Evolutionary conservation across 92 coral and sea anemone species (phyloP).

Genomic region (Siderastrea siderea): DNA sequence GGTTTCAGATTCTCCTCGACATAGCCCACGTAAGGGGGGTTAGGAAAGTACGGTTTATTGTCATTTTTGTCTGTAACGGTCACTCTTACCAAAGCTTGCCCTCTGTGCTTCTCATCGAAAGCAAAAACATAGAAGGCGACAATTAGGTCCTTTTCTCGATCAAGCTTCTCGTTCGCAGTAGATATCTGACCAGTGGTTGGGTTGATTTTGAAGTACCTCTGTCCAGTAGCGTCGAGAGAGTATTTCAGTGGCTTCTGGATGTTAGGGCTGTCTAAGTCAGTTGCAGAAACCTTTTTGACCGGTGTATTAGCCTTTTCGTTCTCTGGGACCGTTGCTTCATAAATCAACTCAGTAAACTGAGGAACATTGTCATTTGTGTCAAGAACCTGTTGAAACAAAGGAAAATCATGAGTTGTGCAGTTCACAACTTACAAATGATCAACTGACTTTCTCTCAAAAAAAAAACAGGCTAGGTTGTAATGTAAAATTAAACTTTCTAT

Average conservation of each 20-base stretch:
- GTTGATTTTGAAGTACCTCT: conserved; percentile 65
- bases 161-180: conserved; percentile 77
- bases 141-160: conserved; percentile 71
- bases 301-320: conserved; percentile 53
- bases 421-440: no score
- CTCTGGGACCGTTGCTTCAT: conserved; percentile 67
- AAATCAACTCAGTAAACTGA: conserved; percentile 68
- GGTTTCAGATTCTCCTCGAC: conserved; percentile 70
- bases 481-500: no score
- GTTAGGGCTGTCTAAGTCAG: conserved; percentile 77
- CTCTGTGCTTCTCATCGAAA: conserved; percentile 73
- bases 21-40: conserved; percentile 82
- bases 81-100: conserved; percentile 77
- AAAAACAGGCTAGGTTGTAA: no score
- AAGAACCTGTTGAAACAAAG: conserved; percentile 59
- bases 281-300: conserved; percentile 73
- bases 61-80: conserved; percentile 81
- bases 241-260: conserved; percentile 52
- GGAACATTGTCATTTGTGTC: conserved; percentile 89
- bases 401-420: not conserved
- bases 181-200: conserved; percentile 67
- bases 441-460: no score
- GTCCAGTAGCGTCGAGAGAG: conserved; percentile 62
- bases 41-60: conserved; percentile 85
- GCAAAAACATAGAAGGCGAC: conserved; percentile 83